Conservation (phyloP, 2,113 vertebrate species). For the Vidua macroura region DNA sequence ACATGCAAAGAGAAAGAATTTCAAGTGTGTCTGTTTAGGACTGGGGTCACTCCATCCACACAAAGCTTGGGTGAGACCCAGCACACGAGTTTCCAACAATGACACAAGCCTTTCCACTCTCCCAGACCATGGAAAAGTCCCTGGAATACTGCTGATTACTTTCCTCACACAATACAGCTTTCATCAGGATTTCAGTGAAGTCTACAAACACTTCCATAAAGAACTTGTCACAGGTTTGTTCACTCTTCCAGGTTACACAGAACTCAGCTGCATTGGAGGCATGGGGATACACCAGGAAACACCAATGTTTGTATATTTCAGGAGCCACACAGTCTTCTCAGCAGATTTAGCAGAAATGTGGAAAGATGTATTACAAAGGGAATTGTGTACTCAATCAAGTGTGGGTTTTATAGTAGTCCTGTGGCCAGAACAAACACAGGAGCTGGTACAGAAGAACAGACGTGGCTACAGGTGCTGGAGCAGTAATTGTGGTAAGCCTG, state of each 20-base stretch:
- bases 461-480: accelerated
- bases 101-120: neutral
- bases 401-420: neutral
- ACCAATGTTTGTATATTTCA: neutral
- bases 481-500: neutral
- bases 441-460: neutral
- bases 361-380: neutral
- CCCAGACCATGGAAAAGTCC: neutral
- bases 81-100: neutral
- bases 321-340: neutral
- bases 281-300: neutral
- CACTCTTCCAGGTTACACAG: neutral
- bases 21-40: neutral
- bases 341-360: neutral
- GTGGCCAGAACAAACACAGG: neutral
- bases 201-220: neutral
- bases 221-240: neutral
- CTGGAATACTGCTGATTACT: neutral
- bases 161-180: neutral
- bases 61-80: neutral
- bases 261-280: neutral
- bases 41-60: neutral
- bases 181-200: neutral
- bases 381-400: neutral
- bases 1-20: neutral